Percentiles rank a stretch among this genome's conserved stretches.
Evolutionary conservation across 2,888 invertebrate species (phyloP).

Genomic region (Cheilosia impressa): DNA sequence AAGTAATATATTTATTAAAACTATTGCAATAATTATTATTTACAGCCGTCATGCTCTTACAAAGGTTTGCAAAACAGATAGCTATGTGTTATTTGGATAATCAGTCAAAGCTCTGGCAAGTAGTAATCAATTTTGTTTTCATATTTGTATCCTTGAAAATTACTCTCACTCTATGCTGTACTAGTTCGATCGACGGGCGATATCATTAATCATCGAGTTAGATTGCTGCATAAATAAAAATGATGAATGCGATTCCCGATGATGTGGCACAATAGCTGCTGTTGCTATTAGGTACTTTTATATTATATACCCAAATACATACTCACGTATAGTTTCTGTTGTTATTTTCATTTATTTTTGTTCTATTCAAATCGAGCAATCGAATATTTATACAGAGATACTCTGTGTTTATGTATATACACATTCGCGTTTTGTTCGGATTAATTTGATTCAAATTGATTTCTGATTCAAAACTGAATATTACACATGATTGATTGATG

Average conservation of each 20-base stretch:
- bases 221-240: constrained; percentile 66
- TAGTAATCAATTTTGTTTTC: constrained; percentile 63
- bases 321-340: neutral
- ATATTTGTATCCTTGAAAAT: constrained; percentile 27
- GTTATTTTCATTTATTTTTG: neutral
- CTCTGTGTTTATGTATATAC: neutral
- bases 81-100: constrained; percentile 31
- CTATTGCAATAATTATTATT: constrained; percentile 24
- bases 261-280: constrained; percentile 47
- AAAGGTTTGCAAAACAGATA: constrained; percentile 12
- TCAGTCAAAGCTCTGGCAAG: constrained; percentile 64
- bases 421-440: constrained; percentile 21
- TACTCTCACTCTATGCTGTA: constrained; percentile 4
- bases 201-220: constrained; percentile 65
- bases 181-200: constrained; percentile 6
- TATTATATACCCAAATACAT: constrained; percentile 9
- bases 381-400: neutral
- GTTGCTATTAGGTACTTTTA: constrained; percentile 42
- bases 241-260: constrained; percentile 58
- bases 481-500: constrained; percentile 38
- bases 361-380: neutral
- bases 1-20: constrained; percentile 12
- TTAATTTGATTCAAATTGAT: constrained; percentile 48
- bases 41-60: constrained; percentile 24
- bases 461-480: constrained; percentile 38